Conservation (phyloP, 2,888 invertebrate genomes). For the Ditylenchus weischeri region DNA sequence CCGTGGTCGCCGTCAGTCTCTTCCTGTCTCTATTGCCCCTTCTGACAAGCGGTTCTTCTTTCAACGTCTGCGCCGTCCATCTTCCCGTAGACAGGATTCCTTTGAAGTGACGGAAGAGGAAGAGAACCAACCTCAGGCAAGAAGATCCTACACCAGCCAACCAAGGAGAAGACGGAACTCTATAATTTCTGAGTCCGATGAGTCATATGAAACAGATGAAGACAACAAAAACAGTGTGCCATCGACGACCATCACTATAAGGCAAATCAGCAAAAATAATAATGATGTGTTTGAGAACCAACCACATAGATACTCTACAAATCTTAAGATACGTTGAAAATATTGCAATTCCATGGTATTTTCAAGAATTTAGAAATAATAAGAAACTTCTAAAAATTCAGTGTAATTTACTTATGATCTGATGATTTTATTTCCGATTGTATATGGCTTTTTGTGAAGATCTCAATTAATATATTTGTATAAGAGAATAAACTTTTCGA, state of each 20-base stretch:
- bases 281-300: background rate
- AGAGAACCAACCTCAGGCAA: background rate
- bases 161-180: background rate
- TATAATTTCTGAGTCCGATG: conserved; percentile 4
- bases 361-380: no score
- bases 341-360: no score
- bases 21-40: background rate
- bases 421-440: no score
- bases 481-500: no score
- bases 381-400: no score
- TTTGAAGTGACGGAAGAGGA: background rate
- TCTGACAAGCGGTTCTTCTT: conserved; percentile 6
- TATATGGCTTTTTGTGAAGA: no score
- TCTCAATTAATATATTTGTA: no score
- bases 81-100: background rate
- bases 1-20: conserved; percentile 10
- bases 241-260: background rate
- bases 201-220: background rate
- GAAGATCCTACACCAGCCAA: background rate
- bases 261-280: background rate
- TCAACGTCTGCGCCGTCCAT: conserved; percentile 13
- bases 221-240: conserved; percentile 1
- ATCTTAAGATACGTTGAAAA: conserved; percentile 1
- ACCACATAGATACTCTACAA: background rate
- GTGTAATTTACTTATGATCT: no score